phyloP scores from a whole-genome alignment of 2,113 vertebrate genomes.

The Grallaria varia region DNA sequence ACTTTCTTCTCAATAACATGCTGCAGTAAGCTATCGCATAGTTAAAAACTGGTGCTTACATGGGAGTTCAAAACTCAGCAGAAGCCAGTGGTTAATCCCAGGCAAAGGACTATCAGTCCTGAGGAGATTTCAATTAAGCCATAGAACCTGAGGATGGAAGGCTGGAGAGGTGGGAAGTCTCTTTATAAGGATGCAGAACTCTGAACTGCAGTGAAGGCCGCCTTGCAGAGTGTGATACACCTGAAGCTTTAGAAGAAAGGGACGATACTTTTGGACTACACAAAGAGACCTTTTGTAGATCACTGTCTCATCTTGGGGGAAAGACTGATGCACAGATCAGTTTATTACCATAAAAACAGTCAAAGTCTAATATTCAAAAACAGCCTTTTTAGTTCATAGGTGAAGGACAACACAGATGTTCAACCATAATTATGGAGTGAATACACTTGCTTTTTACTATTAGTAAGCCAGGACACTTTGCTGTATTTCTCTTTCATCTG shows the following conservation, averaged over 20 bases:
- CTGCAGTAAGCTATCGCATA: not conserved
- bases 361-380: not conserved
- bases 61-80: not conserved
- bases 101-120: not conserved
- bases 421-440: not conserved
- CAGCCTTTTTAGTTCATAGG: not conserved
- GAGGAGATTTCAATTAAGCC: not conserved
- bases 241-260: not conserved
- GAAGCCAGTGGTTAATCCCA: not conserved
- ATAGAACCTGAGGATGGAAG: not conserved
- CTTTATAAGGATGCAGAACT: not conserved
- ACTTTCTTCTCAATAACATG: not conserved
- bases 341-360: not conserved
- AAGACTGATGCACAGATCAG: not conserved
- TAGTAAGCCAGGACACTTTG: not conserved
- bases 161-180: fast-evolving
- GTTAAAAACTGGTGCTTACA: not conserved
- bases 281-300: not conserved
- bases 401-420: not conserved
- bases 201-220: not conserved
- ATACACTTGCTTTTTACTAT: not conserved
- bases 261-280: not conserved
- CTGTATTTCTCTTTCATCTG: not conserved
- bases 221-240: not conserved
- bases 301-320: not conserved